Conservation (phyloP, 2,797 vertebrate genomes). For the Eidolon dupreanum region DNA sequence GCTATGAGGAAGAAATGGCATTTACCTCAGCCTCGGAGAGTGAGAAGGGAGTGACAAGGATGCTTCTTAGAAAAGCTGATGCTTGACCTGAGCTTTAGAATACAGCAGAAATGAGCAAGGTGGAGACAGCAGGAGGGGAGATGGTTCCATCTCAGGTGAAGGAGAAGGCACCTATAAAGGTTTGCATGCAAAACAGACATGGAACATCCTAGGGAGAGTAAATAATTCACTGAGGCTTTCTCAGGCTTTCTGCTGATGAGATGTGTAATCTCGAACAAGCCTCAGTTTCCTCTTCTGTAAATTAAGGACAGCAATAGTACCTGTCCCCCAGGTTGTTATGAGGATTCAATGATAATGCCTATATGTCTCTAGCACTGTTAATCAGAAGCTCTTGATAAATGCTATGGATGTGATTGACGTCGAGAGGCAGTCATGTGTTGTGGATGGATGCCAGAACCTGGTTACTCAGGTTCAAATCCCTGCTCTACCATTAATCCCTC, state of each 20-base stretch:
- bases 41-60: background rate
- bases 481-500: background rate
- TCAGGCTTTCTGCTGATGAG: background rate
- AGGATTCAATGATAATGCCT: background rate
- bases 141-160: background rate
- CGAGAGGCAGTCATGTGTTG: background rate
- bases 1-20: accelerated
- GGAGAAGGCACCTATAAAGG: background rate
- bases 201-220: background rate
- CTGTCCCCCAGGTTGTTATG: background rate
- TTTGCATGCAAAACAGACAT: background rate
- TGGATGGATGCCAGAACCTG: background rate
- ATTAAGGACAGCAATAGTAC: background rate
- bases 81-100: background rate
- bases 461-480: background rate
- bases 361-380: background rate
- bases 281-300: background rate
- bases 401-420: background rate
- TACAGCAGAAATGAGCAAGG: background rate
- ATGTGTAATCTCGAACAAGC: background rate
- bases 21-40: background rate
- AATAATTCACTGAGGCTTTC: background rate
- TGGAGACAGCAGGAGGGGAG: too few relatives aligned
- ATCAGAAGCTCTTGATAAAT: background rate
- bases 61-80: background rate